Evolutionary conservation across 1,140 invertebrate species (phyloP).

Genomic region (Neodiprion fabricii): DNA sequence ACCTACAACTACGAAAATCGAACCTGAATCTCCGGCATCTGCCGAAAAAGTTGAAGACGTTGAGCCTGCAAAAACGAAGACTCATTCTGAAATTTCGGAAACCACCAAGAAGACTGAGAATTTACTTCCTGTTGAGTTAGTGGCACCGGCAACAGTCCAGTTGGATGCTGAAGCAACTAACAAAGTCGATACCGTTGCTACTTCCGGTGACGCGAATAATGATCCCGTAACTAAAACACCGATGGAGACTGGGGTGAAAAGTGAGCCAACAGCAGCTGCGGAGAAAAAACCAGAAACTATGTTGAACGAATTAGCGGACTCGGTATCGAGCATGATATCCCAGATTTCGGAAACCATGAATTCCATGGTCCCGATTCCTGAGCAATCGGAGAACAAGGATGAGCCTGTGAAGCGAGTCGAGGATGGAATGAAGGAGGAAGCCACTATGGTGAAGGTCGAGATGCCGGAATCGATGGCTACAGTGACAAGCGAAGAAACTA

Average conservation of each 20-base stretch:
- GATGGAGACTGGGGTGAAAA: background rate
- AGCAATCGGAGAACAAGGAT: constrained; percentile 9
- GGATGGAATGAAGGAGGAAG: background rate
- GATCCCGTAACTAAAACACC: background rate
- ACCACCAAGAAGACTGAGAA: no score
- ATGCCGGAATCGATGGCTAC: background rate
- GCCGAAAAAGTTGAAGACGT: background rate
- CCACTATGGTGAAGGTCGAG: background rate
- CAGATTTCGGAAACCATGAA: constrained; percentile 49
- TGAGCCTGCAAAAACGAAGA: background rate
- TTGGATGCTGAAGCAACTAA: no score
- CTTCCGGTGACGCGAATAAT: constrained; percentile 3
- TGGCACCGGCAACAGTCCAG: background rate
- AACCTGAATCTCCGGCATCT: no score
- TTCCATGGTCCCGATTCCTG: constrained; percentile 30
- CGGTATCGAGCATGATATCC: constrained; percentile 52
- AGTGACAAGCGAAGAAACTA: background rate
- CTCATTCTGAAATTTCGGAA: background rate
- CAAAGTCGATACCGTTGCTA: background rate
- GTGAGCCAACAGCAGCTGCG: background rate
- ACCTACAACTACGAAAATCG: background rate
- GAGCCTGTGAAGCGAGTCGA: background rate
- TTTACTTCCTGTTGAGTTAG: no score
- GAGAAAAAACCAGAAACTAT: constrained; percentile 32
- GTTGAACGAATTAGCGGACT: constrained; percentile 48